These are phyloP conservation scores for Musca domestica DNA, from an alignment of 1,140 invertebrate genomes.

Conservation along the genomic window DNA sequence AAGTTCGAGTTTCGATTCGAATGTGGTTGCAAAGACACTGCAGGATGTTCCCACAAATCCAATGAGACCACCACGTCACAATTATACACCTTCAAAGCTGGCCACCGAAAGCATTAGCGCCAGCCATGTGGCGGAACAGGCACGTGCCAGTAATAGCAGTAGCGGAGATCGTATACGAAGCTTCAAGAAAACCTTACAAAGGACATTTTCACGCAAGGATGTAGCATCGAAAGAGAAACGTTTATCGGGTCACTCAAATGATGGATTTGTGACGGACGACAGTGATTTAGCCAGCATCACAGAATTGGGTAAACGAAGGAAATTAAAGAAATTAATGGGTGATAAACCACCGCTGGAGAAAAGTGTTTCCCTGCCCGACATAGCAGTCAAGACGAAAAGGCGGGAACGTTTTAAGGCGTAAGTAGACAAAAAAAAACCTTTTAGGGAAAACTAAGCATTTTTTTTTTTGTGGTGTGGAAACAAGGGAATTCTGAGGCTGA, in stretches of 20 bases:
- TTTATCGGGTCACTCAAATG: slow-evolving; percentile 57
- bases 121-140: neutral
- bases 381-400: slow-evolving; percentile 71
- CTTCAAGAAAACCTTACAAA: slow-evolving; percentile 57
- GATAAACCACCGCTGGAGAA: slow-evolving; percentile 68
- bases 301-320: neutral
- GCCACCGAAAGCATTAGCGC: slow-evolving; percentile 18
- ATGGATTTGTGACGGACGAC: slow-evolving; percentile 59
- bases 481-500: no score
- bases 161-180: slow-evolving; percentile 49
- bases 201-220: slow-evolving; percentile 59
- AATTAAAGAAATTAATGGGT: slow-evolving; percentile 20
- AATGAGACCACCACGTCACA: slow-evolving; percentile 47
- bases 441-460: neutral
- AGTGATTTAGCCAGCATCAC: slow-evolving; percentile 29
- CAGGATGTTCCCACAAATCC: slow-evolving; percentile 28
- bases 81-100: slow-evolving; percentile 35
- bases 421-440: slow-evolving; percentile 1
- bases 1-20: slow-evolving; percentile 21
- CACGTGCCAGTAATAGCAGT: neutral
- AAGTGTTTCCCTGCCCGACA: slow-evolving; percentile 78
- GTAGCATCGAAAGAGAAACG: slow-evolving; percentile 38
- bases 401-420: slow-evolving; percentile 67
- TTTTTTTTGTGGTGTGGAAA: no score
- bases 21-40: slow-evolving; percentile 1